A percentile compares a stretch with the other conserved stretches of the same genome.
Conservation (phyloP, 30 jellyfish, hydroid and myxozoan genomes). For the Turritopsis dohrnii region DNA sequence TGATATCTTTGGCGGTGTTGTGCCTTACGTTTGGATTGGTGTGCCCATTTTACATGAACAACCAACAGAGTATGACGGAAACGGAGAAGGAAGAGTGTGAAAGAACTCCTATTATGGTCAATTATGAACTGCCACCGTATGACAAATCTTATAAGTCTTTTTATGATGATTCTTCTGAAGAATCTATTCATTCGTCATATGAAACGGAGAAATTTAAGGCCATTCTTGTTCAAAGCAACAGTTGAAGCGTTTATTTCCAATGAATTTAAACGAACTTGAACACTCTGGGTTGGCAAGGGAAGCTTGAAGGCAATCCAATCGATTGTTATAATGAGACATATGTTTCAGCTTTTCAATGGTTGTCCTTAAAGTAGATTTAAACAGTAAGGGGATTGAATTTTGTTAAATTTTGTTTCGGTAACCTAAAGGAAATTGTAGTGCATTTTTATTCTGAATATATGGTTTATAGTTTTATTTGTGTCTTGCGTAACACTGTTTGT, state of each 20-base stretch:
- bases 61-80: not conserved
- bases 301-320: too few relatives aligned
- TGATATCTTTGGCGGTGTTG: not conserved
- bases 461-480: too few relatives aligned
- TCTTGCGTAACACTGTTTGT: too few relatives aligned
- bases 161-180: not conserved
- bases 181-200: not conserved
- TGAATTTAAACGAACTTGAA: not conserved
- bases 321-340: too few relatives aligned
- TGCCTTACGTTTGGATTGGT: not conserved
- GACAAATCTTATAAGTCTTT: not conserved
- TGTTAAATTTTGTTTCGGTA: too few relatives aligned
- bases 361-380: too few relatives aligned
- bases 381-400: too few relatives aligned
- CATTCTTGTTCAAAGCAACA: not conserved
- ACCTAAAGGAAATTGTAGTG: too few relatives aligned
- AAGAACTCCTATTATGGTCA: conserved; percentile 21
- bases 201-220: not conserved
- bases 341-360: too few relatives aligned
- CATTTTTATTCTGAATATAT: too few relatives aligned
- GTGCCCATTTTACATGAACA: conserved; percentile 6
- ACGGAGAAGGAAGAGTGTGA: conserved; percentile 1
- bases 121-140: conserved; percentile 16
- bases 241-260: too few relatives aligned
- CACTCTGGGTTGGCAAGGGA: not conserved